Conservation (phyloP, 2,113 vertebrate species). For the Lagopus leucura region DNA sequence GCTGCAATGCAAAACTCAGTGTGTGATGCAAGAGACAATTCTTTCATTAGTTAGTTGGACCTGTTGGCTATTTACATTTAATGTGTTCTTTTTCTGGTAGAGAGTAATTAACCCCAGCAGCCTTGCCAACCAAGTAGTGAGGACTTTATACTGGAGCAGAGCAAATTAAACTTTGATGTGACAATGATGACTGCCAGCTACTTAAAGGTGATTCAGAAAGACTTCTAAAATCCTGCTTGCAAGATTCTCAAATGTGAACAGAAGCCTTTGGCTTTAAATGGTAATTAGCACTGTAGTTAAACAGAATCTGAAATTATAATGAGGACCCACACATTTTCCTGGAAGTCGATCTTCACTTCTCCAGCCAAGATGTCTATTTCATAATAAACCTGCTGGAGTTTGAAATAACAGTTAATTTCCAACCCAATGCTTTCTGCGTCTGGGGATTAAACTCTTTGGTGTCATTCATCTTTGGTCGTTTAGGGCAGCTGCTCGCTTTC, state of each 20-base stretch:
- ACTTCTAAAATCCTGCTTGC: slow-evolving; percentile 14
- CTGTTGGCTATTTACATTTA: slow-evolving; percentile 31
- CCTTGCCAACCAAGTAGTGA: background rate
- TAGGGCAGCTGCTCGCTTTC: background rate
- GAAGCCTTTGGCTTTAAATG: slow-evolving; percentile 32
- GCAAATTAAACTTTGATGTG: slow-evolving; percentile 40
- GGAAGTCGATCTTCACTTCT: background rate
- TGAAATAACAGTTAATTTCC: background rate
- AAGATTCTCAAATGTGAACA: slow-evolving; percentile 5
- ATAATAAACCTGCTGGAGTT: background rate
- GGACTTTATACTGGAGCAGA: slow-evolving; percentile 9
- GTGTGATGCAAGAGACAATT: background rate
- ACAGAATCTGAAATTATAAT: slow-evolving; percentile 23
- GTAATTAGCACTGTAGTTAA: slow-evolving; percentile 34
- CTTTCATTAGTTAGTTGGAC: background rate
- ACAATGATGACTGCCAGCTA: slow-evolving; percentile 10
- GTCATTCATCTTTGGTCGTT: rapidly evolving
- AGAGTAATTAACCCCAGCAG: slow-evolving; percentile 48
- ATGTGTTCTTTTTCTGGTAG: slow-evolving; percentile 31
- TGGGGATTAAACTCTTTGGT: background rate
- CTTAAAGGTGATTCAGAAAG: slow-evolving; percentile 52
- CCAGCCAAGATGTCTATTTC: rapidly evolving
- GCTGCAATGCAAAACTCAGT: background rate
- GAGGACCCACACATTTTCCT: background rate
- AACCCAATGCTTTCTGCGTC: background rate